Evolutionary conservation across 2,797 vertebrate species (phyloP), one percentile per base, ranked within the genome.

Genomic region (Parotocinclus haroldoi): DNA sequence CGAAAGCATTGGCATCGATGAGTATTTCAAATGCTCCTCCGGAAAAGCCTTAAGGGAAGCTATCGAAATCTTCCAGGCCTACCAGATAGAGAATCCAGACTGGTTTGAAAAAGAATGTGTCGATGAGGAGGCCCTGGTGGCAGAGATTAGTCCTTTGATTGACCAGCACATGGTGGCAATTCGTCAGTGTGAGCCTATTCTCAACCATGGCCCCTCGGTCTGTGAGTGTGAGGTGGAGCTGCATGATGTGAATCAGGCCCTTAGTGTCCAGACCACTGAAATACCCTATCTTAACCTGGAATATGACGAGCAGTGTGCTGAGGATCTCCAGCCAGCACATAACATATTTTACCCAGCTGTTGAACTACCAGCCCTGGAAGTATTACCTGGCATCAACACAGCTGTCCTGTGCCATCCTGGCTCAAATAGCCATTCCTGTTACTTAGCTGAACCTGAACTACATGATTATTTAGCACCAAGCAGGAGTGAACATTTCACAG

Each of bases 61-160:
- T 0, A 71, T 98, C 5, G 76, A 90, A 13, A 81, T 78, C 40
- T 99, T 98, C 80, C 85, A 63, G 66, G 79, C 54, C 11, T 90
- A 91, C 85, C 97, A 99, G 82, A 0, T 40, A 0, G 84, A 89
- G 7, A 82, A 88, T 58, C 91, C 92, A 0, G 85, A 93, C 37
- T 99, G 97, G 97, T 99, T 98, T 72, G 87, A 94, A 76, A 85
- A 52, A 1, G 89, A 96, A 82, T 91, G 73, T 70, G 63, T 88
- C 27, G 61, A 18, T 1, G 88, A 91, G 10, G 63, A 66, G 12
- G 89, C 86, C 7, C 86, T 89, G 8, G 3, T 37, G 3, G 12
- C 53, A 0, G 85, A 85, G 1, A 55, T 52, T 1, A 48, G 39
- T 3, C 2, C 13, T 9, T 72, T 85, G 9, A 60, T 81, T 1